Percentiles rank a stretch among this genome's conserved stretches.
These are phyloP conservation scores for Heliocidaris erythrogramma DNA, from an alignment of 35 echinoderm and acorn worm species.

Conservation along the genomic window DNA sequence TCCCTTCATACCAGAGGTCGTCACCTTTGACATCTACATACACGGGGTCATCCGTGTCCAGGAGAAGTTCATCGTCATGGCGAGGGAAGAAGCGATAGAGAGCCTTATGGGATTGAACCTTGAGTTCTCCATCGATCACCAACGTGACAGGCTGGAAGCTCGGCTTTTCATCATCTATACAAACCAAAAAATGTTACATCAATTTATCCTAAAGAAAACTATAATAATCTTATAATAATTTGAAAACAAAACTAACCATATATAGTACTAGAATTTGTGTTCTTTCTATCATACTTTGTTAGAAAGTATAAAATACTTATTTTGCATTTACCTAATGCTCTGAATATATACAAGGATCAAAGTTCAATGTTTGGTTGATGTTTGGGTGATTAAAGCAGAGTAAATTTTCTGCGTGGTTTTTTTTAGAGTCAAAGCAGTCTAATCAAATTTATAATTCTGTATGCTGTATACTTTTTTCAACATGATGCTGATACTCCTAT, in stretches of 20 bases:
- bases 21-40: conserved; percentile 78
- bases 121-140: conserved; percentile 89
- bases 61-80: conserved; percentile 82
- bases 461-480: too few relatives aligned
- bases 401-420: too few relatives aligned
- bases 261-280: neutral
- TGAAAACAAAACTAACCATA: neutral
- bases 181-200: neutral
- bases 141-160: conserved; percentile 88
- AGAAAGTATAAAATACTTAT: too few relatives aligned
- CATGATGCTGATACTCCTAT: too few relatives aligned
- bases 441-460: too few relatives aligned
- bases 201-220: neutral
- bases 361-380: too few relatives aligned
- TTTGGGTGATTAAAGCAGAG: too few relatives aligned
- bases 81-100: conserved; percentile 87
- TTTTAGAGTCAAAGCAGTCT: too few relatives aligned
- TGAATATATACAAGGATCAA: too few relatives aligned
- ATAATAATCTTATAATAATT: neutral
- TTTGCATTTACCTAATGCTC: too few relatives aligned
- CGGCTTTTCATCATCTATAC: conserved; percentile 65
- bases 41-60: conserved; percentile 89
- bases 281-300: neutral
- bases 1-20: conserved; percentile 94
- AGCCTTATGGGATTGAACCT: conserved; percentile 84